Base-by-base conservation (phyloP, 2,113 vertebrate genomes). In the Benitochromis conjunctus region DNA sequence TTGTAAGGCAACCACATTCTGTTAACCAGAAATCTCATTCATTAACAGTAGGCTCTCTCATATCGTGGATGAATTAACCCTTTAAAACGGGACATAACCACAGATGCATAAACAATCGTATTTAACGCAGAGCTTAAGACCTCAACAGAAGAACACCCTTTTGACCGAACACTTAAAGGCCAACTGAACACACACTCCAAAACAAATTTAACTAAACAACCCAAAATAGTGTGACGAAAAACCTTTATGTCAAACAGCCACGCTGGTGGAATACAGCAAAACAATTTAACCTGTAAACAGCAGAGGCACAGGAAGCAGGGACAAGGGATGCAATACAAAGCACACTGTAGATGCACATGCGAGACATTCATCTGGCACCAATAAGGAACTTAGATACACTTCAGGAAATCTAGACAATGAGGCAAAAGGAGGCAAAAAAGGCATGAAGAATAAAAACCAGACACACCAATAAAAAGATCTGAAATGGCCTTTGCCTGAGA, bases 291-390 rank as follows among this genome's bases (percentile, higher is more conserved):
- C 89, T 89, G 90, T 88, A 93, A 93, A 93, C 90, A 82, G 69
- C 53, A 56, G 77, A 83, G 81, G 79, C 64, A 5, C 10, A 10
- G 43, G 36, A 14, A 58, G 80, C n/a, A 48, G 38, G 74, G 77
- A 21, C 43, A 76, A 56, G 79, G 81, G 77, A 81, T 36, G 57
- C 76, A 48, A 71, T 76, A 41, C 5, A 43, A 81, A 84, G 87
- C 86, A 76, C 34, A 51, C 71, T 1, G 26, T 76, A 66, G 78
- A 89, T 79, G 86, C 71, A 82, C 83, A 71, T 1, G 78, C 64
- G 78, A 88, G 90, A 91, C 81, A 46, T 80, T 92, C 92, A 95
- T 95, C 91, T 96, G 94, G 92, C 86, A 92, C 46, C 78, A 94
- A 95, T 94, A 91, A 93, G 57, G 36, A 76, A 80, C 34, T 26